A percentile compares a stretch with the other conserved stretches of the same genome.
Evolutionary conservation across 2,797 vertebrate genomes (phyloP).

Genomic region (Melanotaenia pygmaea): DNA sequence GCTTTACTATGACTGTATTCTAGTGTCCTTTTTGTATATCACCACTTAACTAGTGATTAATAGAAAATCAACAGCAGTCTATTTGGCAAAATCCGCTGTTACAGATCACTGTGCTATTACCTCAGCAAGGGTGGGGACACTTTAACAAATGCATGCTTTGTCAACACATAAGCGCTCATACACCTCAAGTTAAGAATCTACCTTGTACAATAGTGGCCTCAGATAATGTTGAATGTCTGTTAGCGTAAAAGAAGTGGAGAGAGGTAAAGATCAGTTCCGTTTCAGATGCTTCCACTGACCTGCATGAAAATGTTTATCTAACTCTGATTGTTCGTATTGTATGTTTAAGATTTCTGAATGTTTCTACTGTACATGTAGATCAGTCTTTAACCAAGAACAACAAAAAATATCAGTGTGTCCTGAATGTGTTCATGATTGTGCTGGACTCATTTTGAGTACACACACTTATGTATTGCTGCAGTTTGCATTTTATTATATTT

Average conservation of each 20-base stretch:
- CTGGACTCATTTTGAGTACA: conserved; percentile 21
- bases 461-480: conserved; percentile 10
- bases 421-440: conserved; percentile 60
- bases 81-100: conserved; percentile 32
- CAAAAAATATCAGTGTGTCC: conserved; percentile 40
- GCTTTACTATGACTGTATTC: conserved; percentile 62
- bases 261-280: conserved; percentile 27
- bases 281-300: conserved; percentile 67
- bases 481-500: conserved; percentile 22
- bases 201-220: conserved; percentile 69
- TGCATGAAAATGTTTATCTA: conserved; percentile 71
- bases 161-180: conserved; percentile 32
- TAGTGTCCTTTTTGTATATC: conserved; percentile 45
- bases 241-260: conserved; percentile 16
- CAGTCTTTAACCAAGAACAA: conserved; percentile 38
- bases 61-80: conserved; percentile 21
- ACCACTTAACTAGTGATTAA: conserved; percentile 54
- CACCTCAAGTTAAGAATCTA: conserved; percentile 56
- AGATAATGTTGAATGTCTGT: conserved; percentile 61
- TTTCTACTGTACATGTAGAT: conserved; percentile 32
- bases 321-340: conserved; percentile 62
- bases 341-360: conserved; percentile 56
- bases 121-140: conserved; percentile 31
- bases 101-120: conserved; percentile 65
- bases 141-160: conserved; percentile 54